Conservation (phyloP, 2,113 vertebrate genomes). For the Rhinoderma darwinii region DNA sequence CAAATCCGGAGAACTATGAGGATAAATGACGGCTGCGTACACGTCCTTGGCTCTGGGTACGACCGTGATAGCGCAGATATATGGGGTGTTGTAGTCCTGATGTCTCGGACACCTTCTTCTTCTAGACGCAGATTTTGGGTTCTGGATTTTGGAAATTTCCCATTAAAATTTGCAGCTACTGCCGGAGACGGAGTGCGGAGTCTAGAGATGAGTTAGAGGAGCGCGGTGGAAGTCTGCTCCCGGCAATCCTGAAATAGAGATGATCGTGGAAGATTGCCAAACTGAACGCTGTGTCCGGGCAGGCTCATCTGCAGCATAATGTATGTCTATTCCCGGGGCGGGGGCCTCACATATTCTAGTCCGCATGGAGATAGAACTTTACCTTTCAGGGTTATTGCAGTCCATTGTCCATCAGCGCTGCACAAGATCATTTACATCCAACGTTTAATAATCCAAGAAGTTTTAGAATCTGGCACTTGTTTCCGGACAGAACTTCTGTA, state of each 20-base stretch:
- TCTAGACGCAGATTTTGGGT: not conserved
- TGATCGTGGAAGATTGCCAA: conserved; percentile 15
- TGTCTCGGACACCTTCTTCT: not conserved
- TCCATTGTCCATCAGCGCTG: not conserved
- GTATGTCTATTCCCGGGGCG: not conserved
- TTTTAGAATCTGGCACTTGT: too few species aligned
- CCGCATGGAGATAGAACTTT: not conserved
- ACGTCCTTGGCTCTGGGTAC: not conserved
- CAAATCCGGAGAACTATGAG: not conserved
- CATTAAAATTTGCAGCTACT: not conserved
- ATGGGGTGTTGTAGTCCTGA: not conserved
- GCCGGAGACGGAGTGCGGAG: not conserved
- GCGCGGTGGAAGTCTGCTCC: not conserved
- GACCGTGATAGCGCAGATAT: too few species aligned
- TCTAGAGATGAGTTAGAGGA: not conserved
- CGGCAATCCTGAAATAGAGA: conserved; percentile 30
- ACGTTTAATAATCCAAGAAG: too few species aligned
- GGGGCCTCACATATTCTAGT: not conserved
- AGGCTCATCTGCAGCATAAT: not conserved
- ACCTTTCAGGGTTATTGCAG: not conserved
- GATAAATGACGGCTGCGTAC: not conserved
- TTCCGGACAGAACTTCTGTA: too few species aligned
- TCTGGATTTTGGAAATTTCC: not conserved
- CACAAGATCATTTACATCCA: too few species aligned
- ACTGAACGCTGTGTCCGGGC: conserved; percentile 14